Evolutionary conservation across 1,140 invertebrate species (phyloP).

Genomic region (Heterodera carotae): DNA sequence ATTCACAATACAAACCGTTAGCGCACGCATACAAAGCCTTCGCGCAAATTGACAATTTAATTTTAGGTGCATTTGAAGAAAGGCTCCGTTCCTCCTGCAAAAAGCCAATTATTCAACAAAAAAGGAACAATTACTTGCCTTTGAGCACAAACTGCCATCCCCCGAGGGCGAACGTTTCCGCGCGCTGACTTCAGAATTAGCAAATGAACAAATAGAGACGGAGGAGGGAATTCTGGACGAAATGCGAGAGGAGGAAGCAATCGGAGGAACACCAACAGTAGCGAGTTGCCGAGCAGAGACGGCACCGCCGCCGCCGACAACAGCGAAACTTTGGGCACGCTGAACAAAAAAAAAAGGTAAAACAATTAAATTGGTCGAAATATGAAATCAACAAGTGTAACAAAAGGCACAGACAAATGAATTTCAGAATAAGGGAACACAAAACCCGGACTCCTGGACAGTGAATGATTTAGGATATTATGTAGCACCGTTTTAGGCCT

Average conservation of each 20-base stretch:
- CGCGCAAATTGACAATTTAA: neutral
- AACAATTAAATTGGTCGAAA: no score
- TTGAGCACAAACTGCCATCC: conserved; percentile 20
- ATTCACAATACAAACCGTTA: neutral
- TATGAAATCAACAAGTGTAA: no score
- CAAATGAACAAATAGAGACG: conserved; percentile 13
- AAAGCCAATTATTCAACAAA: neutral
- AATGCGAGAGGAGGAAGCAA: neutral
- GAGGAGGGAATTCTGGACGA: conserved; percentile 2
- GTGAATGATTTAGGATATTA: no score
- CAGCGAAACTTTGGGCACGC: conserved; percentile 19
- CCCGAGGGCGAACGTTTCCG: conserved; percentile 23
- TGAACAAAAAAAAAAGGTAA: conserved; percentile 12
- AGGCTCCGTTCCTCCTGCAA: conserved; percentile 4
- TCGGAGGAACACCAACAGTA: neutral
- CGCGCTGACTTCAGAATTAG: neutral
- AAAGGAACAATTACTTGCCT: neutral
- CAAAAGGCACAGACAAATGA: no score
- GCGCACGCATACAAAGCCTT: conserved; percentile 24
- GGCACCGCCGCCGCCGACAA: neutral
- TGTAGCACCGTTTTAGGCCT: no score
- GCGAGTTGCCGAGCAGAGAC: neutral
- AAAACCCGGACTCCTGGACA: no score
- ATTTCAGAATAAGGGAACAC: no score
- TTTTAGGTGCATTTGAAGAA: conserved; percentile 1